These are phyloP conservation scores for Bactericera cockerelli DNA, from an alignment of 1,140 invertebrate species.

Conservation along the genomic window DNA sequence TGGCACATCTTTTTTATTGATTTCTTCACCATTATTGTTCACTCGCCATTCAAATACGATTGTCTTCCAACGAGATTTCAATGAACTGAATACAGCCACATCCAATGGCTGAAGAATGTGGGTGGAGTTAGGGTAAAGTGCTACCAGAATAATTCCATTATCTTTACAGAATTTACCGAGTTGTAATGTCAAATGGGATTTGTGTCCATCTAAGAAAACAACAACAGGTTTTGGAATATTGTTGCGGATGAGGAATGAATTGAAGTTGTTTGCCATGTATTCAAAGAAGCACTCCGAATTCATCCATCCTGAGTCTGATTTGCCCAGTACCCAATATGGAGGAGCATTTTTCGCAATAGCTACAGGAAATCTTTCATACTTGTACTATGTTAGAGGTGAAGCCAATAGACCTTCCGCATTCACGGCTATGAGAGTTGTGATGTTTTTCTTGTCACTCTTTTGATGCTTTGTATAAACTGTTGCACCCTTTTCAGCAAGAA, in stretches of 20 bases:
- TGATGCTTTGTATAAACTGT: not conserved
- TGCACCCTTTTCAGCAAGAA: not conserved
- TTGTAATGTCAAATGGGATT: constrained; percentile 27
- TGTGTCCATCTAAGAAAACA: constrained; percentile 30
- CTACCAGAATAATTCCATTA: constrained; percentile 28
- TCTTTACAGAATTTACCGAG: constrained; percentile 27
- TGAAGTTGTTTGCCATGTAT: constrained; percentile 28
- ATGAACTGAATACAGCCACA: constrained; percentile 27
- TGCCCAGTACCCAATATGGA: constrained; percentile 26
- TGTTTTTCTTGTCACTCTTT: not conserved
- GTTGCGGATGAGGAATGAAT: constrained; percentile 21
- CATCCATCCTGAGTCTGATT: constrained; percentile 30
- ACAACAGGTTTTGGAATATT: constrained; percentile 27
- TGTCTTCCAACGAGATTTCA: constrained; percentile 28
- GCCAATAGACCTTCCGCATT: not conserved
- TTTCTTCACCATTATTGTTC: not conserved
- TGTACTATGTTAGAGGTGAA: constrained; percentile 7
- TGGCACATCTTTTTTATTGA: not conserved
- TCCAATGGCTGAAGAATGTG: constrained; percentile 31
- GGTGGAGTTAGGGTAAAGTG: constrained; percentile 30
- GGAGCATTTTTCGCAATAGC: constrained; percentile 24
- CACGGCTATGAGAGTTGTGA: not conserved
- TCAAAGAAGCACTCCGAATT: constrained; percentile 28
- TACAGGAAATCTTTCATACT: constrained; percentile 17
- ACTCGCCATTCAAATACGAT: constrained; percentile 18